These are phyloP conservation scores for Oryzias curvinotus DNA, from an alignment of 2,113 vertebrate species.

Conservation along the genomic window DNA sequence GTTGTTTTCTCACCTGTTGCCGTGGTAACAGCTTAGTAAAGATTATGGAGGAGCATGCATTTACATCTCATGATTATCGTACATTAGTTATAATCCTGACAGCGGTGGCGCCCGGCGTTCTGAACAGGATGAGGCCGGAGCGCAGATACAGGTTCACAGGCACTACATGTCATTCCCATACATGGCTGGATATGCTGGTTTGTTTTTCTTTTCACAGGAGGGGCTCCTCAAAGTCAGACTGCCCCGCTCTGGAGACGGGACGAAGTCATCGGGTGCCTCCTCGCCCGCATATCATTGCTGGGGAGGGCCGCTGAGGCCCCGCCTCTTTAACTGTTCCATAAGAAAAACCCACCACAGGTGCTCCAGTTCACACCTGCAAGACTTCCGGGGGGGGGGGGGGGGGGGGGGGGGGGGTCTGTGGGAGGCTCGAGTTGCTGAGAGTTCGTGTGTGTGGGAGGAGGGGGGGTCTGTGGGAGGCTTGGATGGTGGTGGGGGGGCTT, in stretches of 20 bases:
- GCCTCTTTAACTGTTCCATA: no score
- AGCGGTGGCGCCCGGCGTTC: slow-evolving; percentile 98
- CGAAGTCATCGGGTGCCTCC: no score
- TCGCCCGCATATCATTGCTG: no score
- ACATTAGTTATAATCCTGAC: slow-evolving; percentile 96
- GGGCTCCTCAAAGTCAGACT: no score
- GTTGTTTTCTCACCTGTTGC: slow-evolving; percentile 77
- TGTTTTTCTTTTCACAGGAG: not conserved
- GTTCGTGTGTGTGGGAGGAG: no score
- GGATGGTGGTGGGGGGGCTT: not conserved
- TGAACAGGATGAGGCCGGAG: slow-evolving; percentile 85
- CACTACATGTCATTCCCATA: slow-evolving; percentile 94
- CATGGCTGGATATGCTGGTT: slow-evolving; percentile 99
- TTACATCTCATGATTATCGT: slow-evolving; percentile 93
- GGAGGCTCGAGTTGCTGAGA: not conserved
- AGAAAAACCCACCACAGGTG: no score
- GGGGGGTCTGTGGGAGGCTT: not conserved
- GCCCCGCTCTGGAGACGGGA: no score
- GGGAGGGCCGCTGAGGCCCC: no score
- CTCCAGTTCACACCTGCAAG: no score
- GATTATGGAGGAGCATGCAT: slow-evolving; percentile 96
- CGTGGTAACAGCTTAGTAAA: slow-evolving; percentile 90
- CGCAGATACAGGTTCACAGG: slow-evolving; percentile 98
- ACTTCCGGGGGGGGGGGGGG: not conserved
- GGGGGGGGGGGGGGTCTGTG: not conserved